These are phyloP conservation scores for Poecilia velifera DNA, from an alignment of 2,797 vertebrate species.

Conservation along the genomic window DNA sequence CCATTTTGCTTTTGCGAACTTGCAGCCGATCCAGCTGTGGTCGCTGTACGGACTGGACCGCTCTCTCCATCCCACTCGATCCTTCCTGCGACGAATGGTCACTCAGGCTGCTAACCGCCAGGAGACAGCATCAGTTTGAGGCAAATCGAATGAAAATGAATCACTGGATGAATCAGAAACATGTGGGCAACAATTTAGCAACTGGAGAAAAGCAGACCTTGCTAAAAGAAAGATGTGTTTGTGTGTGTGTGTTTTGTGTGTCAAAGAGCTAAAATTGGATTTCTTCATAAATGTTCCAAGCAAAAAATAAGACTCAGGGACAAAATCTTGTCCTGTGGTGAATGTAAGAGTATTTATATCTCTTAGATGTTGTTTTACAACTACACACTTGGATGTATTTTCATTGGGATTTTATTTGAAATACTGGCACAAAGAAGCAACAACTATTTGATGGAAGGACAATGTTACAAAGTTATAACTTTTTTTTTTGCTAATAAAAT, in stretches of 20 bases:
- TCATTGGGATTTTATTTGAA: not conserved
- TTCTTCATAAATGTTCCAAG: not conserved
- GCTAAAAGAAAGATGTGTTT: not conserved
- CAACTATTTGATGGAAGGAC: not conserved
- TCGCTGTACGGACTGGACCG: not conserved
- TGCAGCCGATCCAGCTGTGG: not conserved
- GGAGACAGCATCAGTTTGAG: not conserved
- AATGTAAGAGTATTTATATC: not conserved
- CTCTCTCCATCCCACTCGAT: not conserved
- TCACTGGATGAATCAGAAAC: slow-evolving; percentile 17
- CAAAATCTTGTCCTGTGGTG: not conserved
- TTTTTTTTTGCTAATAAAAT: not conserved
- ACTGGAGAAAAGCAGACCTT: slow-evolving; percentile 1
- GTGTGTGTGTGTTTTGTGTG: not conserved
- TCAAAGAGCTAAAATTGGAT: not conserved
- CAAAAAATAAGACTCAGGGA: not conserved
- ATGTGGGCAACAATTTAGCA: slow-evolving; percentile 9
- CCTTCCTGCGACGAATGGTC: not conserved
- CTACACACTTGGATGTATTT: not conserved
- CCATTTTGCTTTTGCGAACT: not conserved
- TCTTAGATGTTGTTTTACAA: not conserved
- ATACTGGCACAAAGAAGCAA: not conserved
- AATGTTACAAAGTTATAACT: not conserved
- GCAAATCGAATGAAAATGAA: slow-evolving; percentile 2
- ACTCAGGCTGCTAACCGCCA: not conserved